These are phyloP conservation scores for Pelecanus crispus DNA, from an alignment of 2,113 vertebrate species.

Conservation along the genomic window DNA sequence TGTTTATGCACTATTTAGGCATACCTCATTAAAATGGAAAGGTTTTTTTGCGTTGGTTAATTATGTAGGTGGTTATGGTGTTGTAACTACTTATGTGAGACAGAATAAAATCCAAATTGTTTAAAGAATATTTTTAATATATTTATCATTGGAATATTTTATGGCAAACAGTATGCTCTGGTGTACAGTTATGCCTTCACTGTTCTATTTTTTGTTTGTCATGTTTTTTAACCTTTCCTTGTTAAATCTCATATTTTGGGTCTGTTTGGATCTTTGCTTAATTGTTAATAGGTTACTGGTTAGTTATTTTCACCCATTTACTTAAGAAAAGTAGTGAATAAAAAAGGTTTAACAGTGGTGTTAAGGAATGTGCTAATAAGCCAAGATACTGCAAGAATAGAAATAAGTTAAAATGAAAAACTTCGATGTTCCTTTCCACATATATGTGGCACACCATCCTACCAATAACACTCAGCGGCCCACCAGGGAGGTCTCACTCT, in stretches of 20 bases:
- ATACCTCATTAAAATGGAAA: neutral
- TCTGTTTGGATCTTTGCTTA: neutral
- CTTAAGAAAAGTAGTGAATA: neutral
- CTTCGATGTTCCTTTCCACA: neutral
- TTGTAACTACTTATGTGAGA: neutral
- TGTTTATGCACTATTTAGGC: neutral
- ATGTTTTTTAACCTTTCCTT: neutral
- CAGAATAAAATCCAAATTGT: neutral
- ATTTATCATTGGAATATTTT: neutral
- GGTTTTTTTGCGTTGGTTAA: neutral
- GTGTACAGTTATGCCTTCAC: neutral
- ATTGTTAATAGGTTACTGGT: neutral
- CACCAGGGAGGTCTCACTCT: neutral
- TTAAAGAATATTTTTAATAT: neutral
- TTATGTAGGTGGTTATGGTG: neutral
- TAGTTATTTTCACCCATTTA: neutral
- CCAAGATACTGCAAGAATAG: neutral
- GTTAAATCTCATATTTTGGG: neutral
- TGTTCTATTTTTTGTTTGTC: neutral
- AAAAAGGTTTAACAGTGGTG: neutral
- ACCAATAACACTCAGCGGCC: accelerated
- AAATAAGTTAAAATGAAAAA: neutral
- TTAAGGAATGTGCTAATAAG: neutral
- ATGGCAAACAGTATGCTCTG: neutral
- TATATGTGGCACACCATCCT: neutral